Conservation (phyloP, 2,888 invertebrate species). For the Timema cristinae region DNA sequence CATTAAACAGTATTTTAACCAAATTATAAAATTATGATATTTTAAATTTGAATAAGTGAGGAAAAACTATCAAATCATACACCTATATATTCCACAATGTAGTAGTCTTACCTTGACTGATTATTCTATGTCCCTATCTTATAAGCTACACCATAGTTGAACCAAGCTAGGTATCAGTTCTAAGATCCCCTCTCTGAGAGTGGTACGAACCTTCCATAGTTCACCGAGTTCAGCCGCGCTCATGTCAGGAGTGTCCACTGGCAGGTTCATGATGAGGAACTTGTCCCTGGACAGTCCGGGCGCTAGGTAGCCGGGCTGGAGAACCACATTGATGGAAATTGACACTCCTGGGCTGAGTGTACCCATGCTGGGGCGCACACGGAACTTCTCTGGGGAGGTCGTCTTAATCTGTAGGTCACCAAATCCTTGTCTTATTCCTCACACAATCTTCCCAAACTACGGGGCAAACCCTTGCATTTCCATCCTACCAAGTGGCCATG, state of each 20-base stretch:
- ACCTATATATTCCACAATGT: background rate
- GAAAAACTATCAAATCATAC: slow-evolving; percentile 16
- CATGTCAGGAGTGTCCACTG: slow-evolving; percentile 55
- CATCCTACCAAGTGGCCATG: too few relatives aligned
- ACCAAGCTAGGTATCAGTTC: too few relatives aligned
- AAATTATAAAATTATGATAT: too few relatives aligned
- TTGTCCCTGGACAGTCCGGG: slow-evolving; percentile 72
- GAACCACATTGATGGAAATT: slow-evolving; percentile 64
- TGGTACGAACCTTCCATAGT: slow-evolving; percentile 62
- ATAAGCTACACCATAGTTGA: background rate
- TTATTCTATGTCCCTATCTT: too few relatives aligned
- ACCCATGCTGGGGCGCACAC: slow-evolving; percentile 86
- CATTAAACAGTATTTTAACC: too few relatives aligned
- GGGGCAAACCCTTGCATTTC: too few relatives aligned
- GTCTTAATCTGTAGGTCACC: slow-evolving; percentile 72
- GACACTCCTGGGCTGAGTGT: slow-evolving; percentile 61
- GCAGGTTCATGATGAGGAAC: slow-evolving; percentile 82
- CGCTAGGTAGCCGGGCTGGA: slow-evolving; percentile 68
- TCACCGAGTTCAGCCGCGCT: slow-evolving; percentile 61
- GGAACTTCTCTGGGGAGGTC: slow-evolving; percentile 91
- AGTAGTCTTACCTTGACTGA: too few relatives aligned
- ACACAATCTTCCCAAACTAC: too few relatives aligned
- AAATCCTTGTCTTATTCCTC: too few relatives aligned
- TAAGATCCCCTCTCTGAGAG: too few relatives aligned
- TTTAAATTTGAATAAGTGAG: background rate